Evolutionary conservation across 2,888 invertebrate species (phyloP).

Genomic region (Phymatocera aterrima): DNA sequence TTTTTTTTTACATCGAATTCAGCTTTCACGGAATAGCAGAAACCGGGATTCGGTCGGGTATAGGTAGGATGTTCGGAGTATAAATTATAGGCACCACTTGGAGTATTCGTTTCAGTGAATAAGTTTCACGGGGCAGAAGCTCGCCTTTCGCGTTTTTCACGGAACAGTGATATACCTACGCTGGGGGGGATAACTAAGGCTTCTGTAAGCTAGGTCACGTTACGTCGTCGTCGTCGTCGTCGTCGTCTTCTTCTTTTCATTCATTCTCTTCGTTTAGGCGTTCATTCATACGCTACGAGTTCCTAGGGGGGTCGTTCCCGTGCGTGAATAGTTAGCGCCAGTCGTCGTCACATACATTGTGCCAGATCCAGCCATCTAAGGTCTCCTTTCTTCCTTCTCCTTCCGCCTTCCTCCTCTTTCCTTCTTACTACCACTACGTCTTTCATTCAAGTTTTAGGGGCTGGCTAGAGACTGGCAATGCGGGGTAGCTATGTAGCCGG

Average conservation of each 20-base stretch:
- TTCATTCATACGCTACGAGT: conserved; percentile 60
- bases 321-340: conserved; percentile 32
- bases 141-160: not conserved
- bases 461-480: not conserved
- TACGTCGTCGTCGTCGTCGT: no score
- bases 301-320: not conserved
- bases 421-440: no score
- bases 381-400: not conserved
- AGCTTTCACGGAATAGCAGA: no score
- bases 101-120: not conserved
- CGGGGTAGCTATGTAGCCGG: conserved; percentile 1
- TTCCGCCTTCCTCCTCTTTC: no score
- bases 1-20: no score
- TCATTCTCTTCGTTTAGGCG: conserved; percentile 47
- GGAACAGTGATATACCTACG: conserved; percentile 8
- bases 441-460: conserved; percentile 31
- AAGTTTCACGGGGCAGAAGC: not conserved
- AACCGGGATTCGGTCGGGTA: no score
- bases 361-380: conserved; percentile 19
- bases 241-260: no score
- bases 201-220: conserved; percentile 67
- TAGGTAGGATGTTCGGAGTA: no score
- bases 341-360: not conserved
- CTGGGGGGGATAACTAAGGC: conserved; percentile 64
- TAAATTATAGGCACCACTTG: no score